These are phyloP conservation scores for Taxidea taxus DNA, from an alignment of 2,113 vertebrate species.

Conservation along the genomic window DNA sequence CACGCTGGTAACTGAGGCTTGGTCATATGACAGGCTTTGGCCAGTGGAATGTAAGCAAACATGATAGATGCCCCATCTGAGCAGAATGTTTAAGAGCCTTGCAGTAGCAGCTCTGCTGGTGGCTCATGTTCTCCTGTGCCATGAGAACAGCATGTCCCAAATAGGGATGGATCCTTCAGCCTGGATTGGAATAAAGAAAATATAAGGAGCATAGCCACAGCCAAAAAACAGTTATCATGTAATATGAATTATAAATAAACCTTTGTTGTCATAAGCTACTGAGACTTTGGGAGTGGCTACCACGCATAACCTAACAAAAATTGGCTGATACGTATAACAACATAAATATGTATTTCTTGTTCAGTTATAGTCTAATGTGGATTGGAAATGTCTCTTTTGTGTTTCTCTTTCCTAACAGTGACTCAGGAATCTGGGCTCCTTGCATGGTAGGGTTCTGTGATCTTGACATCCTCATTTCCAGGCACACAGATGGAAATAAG, in stretches of 20 bases:
- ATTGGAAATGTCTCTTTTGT: neutral
- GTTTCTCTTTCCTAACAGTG: neutral
- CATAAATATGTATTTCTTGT: neutral
- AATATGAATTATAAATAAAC: neutral
- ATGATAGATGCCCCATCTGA: neutral
- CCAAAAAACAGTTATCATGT: neutral
- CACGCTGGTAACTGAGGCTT: neutral
- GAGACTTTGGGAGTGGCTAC: neutral
- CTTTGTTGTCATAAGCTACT: neutral
- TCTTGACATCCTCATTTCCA: neutral
- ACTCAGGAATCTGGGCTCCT: neutral
- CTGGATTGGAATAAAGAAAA: neutral
- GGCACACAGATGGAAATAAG: neutral
- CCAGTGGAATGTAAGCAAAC: neutral
- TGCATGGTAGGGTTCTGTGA: neutral
- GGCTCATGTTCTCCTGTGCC: neutral
- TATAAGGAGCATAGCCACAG: neutral
- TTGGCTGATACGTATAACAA: neutral
- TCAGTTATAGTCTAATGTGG: neutral
- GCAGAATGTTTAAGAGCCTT: neutral
- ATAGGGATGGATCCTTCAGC: neutral
- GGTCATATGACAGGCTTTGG: neutral
- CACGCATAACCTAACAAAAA: neutral
- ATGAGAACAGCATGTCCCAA: neutral
- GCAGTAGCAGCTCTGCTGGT: neutral